These are phyloP conservation scores for Sinocyclocheilus rhinocerous DNA, from an alignment of 2,113 vertebrate genomes.

Conservation along the genomic window DNA sequence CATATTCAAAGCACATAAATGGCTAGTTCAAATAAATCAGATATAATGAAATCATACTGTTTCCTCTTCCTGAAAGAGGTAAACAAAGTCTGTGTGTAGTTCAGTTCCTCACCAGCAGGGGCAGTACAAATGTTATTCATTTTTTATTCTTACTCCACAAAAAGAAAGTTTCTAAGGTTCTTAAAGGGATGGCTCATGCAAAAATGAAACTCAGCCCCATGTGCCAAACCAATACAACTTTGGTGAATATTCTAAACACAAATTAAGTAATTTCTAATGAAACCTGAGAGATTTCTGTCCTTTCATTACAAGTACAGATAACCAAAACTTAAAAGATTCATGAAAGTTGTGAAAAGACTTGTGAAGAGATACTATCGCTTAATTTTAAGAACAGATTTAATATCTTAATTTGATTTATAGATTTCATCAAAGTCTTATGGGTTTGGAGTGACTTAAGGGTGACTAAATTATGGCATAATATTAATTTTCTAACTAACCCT, in stretches of 20 bases:
- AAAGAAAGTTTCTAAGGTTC: not conserved
- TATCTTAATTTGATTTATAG: not conserved
- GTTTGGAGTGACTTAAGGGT: not conserved
- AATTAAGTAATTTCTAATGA: too few relatives aligned
- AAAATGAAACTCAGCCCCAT: too few relatives aligned
- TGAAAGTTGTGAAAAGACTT: not conserved
- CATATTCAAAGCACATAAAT: constrained; percentile 49
- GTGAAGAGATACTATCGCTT: not conserved
- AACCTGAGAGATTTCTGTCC: too few relatives aligned
- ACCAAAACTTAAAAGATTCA: too few relatives aligned
- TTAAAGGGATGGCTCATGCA: too few relatives aligned
- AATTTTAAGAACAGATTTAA: not conserved
- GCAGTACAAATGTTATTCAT: constrained; percentile 48
- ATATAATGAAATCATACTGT: constrained; percentile 69
- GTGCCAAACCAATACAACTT: too few relatives aligned
- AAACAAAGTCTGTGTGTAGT: constrained; percentile 64
- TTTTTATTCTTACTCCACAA: not conserved
- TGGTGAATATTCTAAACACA: too few relatives aligned
- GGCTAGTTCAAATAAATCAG: constrained; percentile 67
- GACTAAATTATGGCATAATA: too few relatives aligned
- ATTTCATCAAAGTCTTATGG: too few relatives aligned
- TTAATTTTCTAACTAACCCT: too few relatives aligned
- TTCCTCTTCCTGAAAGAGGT: constrained; percentile 62
- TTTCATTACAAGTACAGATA: too few relatives aligned
- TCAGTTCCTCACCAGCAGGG: constrained; percentile 62